Evolutionary conservation across 2,888 invertebrate genomes (phyloP).

Genomic region (Osmoderma eremita): DNA sequence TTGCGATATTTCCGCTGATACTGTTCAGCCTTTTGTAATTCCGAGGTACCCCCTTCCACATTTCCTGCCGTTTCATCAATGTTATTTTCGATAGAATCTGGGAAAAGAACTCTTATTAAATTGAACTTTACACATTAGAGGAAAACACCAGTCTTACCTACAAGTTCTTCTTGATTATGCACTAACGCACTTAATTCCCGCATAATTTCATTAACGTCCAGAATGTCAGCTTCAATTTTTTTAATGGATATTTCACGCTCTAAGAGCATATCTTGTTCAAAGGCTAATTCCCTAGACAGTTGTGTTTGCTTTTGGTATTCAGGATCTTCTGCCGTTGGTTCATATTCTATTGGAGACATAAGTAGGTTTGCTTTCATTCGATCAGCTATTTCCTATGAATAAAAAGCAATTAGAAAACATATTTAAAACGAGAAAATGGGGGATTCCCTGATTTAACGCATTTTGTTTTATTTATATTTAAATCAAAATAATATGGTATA

Average conservation of each 20-base stretch:
- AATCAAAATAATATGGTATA: too few species aligned
- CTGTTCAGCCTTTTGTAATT: conserved; percentile 82
- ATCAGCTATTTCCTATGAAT: conserved; percentile 69
- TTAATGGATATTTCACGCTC: conserved; percentile 84
- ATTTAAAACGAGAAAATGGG: too few species aligned
- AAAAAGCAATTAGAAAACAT: too few species aligned
- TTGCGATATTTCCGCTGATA: conserved; percentile 81
- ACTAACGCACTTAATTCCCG: conserved; percentile 77
- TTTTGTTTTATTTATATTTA: too few species aligned
- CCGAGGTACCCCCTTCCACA: conserved; percentile 82
- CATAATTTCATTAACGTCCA: conserved; percentile 88
- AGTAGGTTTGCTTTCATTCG: conserved; percentile 75
- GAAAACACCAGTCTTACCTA: conserved; percentile 68
- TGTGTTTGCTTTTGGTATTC: conserved; percentile 62
- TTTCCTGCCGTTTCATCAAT: conserved; percentile 79
- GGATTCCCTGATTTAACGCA: too few species aligned
- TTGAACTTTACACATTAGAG: background rate
- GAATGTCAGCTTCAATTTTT: conserved; percentile 82
- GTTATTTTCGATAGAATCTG: conserved; percentile 86
- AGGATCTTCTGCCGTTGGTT: conserved; percentile 41
- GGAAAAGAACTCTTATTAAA: conserved; percentile 48
- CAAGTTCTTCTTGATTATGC: conserved; percentile 75
- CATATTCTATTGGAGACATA: conserved; percentile 58
- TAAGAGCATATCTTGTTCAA: conserved; percentile 81
- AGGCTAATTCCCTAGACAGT: conserved; percentile 72